Conservation (phyloP, 2,797 vertebrate genomes). For the Urosaurus nigricauda region DNA sequence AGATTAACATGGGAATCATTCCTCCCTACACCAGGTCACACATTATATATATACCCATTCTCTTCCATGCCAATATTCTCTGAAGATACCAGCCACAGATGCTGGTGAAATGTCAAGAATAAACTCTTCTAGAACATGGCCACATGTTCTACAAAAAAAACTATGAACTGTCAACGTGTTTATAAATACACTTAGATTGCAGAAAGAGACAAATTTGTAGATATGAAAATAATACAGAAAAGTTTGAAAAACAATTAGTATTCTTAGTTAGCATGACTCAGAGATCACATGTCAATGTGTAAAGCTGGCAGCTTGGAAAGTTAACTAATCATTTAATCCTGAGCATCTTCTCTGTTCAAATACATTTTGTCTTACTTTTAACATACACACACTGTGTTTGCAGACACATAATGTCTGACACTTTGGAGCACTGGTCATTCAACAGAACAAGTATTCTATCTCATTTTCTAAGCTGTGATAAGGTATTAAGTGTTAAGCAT, state of each 20-base stretch:
- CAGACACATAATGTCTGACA: constrained; percentile 3
- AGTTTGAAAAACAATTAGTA: neutral
- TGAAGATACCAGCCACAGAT: no score
- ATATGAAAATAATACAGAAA: neutral
- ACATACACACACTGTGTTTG: constrained; percentile 8
- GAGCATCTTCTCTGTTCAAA: neutral
- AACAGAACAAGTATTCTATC: constrained; percentile 36
- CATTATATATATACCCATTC: no score
- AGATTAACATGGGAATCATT: no score
- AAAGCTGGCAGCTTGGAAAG: neutral
- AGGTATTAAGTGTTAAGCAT: constrained; percentile 29
- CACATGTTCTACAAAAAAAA: no score
- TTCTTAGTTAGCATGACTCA: neutral
- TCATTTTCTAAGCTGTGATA: constrained; percentile 25
- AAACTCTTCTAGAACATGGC: no score
- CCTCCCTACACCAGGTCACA: no score
- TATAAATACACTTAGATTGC: neutral
- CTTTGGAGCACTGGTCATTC: constrained; percentile 42
- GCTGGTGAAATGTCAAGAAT: no score
- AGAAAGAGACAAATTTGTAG: neutral
- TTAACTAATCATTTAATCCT: neutral
- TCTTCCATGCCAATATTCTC: no score
- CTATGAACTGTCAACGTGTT: neutral
- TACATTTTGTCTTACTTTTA: neutral
- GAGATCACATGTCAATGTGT: neutral